Evolutionary conservation across 2,113 vertebrate genomes (phyloP).

Genomic region (Phalacrocorax brasilianus): DNA sequence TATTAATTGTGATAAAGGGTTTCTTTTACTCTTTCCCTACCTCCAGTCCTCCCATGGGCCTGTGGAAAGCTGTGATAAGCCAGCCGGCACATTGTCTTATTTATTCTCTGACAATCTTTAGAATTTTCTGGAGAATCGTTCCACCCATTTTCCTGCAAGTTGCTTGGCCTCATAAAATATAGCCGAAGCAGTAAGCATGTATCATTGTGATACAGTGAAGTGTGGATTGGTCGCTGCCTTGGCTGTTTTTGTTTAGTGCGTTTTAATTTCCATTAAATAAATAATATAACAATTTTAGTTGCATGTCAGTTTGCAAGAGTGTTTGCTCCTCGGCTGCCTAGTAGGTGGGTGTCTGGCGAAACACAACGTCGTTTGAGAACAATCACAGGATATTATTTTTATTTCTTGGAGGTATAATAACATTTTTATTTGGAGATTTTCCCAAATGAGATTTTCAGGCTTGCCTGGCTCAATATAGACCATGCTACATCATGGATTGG

Average conservation of each 20-base stretch:
- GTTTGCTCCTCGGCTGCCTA: background rate
- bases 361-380: background rate
- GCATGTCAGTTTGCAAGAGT: background rate
- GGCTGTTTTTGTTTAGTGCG: background rate
- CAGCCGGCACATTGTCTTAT: background rate
- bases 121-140: background rate
- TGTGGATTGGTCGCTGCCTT: background rate
- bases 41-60: background rate
- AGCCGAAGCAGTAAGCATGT: background rate
- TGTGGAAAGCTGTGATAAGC: background rate
- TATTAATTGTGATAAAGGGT: background rate
- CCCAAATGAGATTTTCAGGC: background rate
- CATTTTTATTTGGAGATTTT: background rate
- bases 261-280: background rate
- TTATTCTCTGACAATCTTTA: background rate
- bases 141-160: background rate
- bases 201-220: background rate
- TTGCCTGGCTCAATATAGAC: background rate
- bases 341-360: background rate
- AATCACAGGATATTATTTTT: background rate
- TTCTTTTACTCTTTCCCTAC: background rate
- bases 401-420: background rate
- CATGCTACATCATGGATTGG: background rate
- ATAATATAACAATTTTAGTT: background rate
- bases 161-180: background rate